Evolutionary conservation across 2,113 vertebrate species (phyloP).

Genomic region (Accipiter cooperii): DNA sequence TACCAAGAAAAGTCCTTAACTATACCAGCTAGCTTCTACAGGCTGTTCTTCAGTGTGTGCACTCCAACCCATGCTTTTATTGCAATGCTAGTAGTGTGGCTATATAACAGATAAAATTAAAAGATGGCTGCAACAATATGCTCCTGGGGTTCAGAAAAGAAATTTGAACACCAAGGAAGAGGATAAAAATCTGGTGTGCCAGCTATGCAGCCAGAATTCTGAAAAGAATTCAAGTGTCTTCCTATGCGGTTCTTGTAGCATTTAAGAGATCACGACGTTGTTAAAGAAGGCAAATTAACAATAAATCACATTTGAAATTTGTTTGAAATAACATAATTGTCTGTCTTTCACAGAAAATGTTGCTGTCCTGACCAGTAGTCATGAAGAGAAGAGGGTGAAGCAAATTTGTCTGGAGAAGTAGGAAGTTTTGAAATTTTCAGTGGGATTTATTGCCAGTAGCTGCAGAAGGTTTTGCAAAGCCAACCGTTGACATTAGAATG

Average conservation of each 20-base stretch:
- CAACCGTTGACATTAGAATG: background rate
- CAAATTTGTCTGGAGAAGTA: background rate
- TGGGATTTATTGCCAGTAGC: background rate
- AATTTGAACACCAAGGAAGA: background rate
- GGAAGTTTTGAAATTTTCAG: background rate
- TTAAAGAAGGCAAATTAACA: background rate
- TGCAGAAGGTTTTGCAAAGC: background rate
- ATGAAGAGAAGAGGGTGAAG: slow-evolving; percentile 33
- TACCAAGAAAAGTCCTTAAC: background rate
- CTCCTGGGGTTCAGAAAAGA: background rate
- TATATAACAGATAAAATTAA: background rate
- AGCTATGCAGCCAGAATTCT: background rate
- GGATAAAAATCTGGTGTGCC: background rate
- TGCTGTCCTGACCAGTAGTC: slow-evolving; percentile 10
- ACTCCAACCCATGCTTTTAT: accelerated
- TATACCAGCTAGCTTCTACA: background rate
- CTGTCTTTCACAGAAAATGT: slow-evolving; percentile 55
- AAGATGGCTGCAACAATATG: background rate
- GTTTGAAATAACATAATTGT: background rate
- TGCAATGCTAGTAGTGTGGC: background rate
- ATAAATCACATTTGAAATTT: background rate
- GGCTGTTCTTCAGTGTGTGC: background rate
- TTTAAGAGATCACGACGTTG: background rate
- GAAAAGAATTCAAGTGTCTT: background rate
- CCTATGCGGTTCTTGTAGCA: background rate